Conservation (phyloP, 2,797 vertebrate genomes). For the Gymnocypris eckloni region DNA sequence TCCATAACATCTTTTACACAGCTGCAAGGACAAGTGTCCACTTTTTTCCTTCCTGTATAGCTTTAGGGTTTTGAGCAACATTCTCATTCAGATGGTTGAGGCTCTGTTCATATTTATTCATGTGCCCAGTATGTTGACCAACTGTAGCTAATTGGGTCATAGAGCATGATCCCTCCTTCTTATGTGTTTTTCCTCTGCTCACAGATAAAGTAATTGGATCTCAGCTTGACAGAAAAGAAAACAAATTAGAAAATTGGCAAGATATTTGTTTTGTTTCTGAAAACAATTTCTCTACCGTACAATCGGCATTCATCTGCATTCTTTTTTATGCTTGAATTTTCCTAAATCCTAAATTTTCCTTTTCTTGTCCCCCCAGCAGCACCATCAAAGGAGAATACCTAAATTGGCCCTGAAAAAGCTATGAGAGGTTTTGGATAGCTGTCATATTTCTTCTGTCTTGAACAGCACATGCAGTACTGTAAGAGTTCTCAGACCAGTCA, state of each 20-base stretch:
- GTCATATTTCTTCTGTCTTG: conserved; percentile 20
- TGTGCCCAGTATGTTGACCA: conserved; percentile 29
- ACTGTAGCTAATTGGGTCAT: conserved; percentile 22
- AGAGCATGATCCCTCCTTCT: conserved; percentile 34
- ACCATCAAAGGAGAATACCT: conserved; percentile 49
- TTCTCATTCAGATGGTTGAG: conserved; percentile 8
- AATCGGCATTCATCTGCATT: conserved; percentile 47
- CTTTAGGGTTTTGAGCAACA: neutral
- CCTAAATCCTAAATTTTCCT: conserved; percentile 24
- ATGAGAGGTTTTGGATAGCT: conserved; percentile 32
- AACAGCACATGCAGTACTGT: neutral
- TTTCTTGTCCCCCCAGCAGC: conserved; percentile 36
- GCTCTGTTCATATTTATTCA: conserved; percentile 11
- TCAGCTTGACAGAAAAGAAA: conserved; percentile 53
- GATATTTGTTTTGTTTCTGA: conserved; percentile 49
- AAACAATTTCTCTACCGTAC: conserved; percentile 37
- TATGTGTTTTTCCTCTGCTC: conserved; percentile 32
- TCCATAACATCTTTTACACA: neutral
- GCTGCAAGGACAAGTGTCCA: conserved; percentile 5
- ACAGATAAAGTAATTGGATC: conserved; percentile 54
- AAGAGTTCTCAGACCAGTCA: neutral
- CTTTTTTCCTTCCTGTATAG: neutral
- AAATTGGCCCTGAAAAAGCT: conserved; percentile 43
- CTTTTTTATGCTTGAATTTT: conserved; percentile 49
- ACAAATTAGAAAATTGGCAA: conserved; percentile 54